Percentiles rank a stretch among this genome's conserved stretches.
Evolutionary conservation across 53 echinoderm and acorn worm genomes (phyloP).

Genomic region (Luidia sarsii): DNA sequence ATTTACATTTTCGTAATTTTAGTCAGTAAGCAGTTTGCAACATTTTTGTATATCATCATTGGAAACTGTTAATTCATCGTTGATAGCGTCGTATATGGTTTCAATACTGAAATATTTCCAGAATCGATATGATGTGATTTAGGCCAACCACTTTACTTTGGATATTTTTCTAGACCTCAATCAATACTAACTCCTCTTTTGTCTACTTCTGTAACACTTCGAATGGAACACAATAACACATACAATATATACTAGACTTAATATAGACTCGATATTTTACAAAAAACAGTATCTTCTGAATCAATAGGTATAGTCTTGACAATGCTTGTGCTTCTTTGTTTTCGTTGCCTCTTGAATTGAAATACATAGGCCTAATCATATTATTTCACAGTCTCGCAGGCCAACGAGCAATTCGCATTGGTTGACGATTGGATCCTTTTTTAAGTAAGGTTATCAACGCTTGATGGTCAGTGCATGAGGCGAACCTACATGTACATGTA

Average conservation of each 20-base stretch:
- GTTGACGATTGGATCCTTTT: constrained; percentile 14
- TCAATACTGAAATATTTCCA: background rate
- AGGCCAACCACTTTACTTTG: constrained; percentile 7
- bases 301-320: constrained; percentile 24
- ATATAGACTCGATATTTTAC: constrained; percentile 2
- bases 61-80: constrained; percentile 31
- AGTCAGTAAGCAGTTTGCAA: too few species aligned
- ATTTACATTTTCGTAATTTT: too few species aligned
- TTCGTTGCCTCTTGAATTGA: constrained; percentile 2
- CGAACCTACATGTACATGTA: constrained; percentile 10
- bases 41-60: too few species aligned
- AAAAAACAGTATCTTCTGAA: constrained; percentile 16
- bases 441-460: constrained; percentile 28
- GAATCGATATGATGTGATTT: background rate
- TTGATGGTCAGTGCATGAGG: constrained; percentile 29
- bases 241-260: constrained; percentile 7
- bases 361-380: background rate
- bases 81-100: constrained; percentile 8
- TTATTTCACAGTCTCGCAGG: constrained; percentile 17
- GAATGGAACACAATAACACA: background rate
- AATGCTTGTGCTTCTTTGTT: constrained; percentile 11
- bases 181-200: constrained; percentile 12
- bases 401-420: constrained; percentile 35
- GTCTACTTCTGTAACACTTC: background rate
- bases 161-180: background rate